Evolutionary conservation across 2,113 vertebrate genomes (phyloP), one percentile per base, ranked within the genome.

Genomic region (Ceyx margarethae): DNA sequence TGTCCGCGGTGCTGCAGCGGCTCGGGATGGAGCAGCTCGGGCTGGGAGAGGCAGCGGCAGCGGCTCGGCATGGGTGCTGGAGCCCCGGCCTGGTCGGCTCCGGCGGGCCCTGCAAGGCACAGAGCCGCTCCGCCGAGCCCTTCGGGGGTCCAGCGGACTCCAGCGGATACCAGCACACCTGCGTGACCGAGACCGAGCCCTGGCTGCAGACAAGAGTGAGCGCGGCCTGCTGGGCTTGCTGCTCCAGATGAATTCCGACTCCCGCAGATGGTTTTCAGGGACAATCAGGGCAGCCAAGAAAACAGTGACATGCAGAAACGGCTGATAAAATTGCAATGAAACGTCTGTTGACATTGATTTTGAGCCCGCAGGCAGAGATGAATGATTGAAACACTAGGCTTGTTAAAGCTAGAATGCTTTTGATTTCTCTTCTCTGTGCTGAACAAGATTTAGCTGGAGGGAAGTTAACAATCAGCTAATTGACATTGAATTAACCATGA

Each of bases 401-500:
- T 99, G 98, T 99, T 98, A 98, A 98, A 98, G 98, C 97, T 97
- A 97, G 98, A 98, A 98, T 98, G 98, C 98, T 98, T 98, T 99
- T 98, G 98, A 98, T 98, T 98, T 98, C 98, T 98, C 97, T 98
- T 98, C 96, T 97, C 97, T 90, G 97, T 97, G 96, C 98, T 87
- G 96, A 98, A 97, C 97, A 98, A 97, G 98, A 98, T 98, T 98
- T 98, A 95, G 98, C 99, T 99, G 96, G 98, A 99, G 99, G 98
- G 98, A 98, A 99, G 98, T 98, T 98, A 99, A 98, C 98, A 98
- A 98, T 98, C 98, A 98, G 97, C 98, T 99, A 99, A 99, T 99
- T 99, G 98, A 99, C 98, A 99, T 98, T 98, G 98, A 99, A 99
- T 99, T 99, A 99, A 99, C 98, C 98, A 99, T 99, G 98, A 99